Base-by-base conservation (phyloP, 2,888 invertebrate genomes). In the Conops quadrifasciatus region DNA sequence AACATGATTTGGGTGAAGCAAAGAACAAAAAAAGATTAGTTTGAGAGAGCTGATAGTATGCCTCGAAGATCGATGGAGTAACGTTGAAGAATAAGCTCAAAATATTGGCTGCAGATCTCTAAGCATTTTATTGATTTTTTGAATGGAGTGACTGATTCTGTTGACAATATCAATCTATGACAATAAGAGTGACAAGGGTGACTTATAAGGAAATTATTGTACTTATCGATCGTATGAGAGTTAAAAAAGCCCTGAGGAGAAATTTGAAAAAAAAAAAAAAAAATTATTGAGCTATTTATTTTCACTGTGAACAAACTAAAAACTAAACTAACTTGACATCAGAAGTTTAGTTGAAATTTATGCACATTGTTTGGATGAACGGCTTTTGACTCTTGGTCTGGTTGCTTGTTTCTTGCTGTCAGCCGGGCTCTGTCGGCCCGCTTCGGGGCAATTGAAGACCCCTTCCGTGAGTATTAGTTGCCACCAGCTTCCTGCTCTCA, bases 41-140 rank as follows among this genome's bases (percentile, higher is more conserved):
- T n/a, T n/a, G n/a, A n/a, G n/a, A n/a, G n/a, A n/a, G n/a, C n/a
- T n/a, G n/a, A n/a, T n/a, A n/a, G n/a, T n/a, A n/a, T n/a, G n/a
- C n/a, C n/a, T n/a, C n/a, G n/a, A n/a, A n/a, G n/a, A n/a, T n/a
- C n/a, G n/a, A n/a, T n/a, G n/a, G 15, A 47, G 19, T 26, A 60
- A 60, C 59, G 45, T 67, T 28, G 47, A 26, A 67, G 59, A 11
- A 67, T 67, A 49, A 59, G 59, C 45, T 45, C n/a, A 26, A 45
- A n/a, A 60, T 67, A 67, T 67, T 67, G 67, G 67, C 59, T 49
- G 9, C 28, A 67, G 21, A 21, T 21, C 9, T 36, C 56, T 56
- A 66, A 66, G 36, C 53, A 30, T 56, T 66, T 66, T 53, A 66
- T 66, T 66, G 66, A 53, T 51, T 53, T 66, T 66, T 36, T 49